Evolutionary conservation across 2,888 invertebrate species (phyloP), one percentile per base, ranked within the genome.

Genomic region (Phalangium opilio): DNA sequence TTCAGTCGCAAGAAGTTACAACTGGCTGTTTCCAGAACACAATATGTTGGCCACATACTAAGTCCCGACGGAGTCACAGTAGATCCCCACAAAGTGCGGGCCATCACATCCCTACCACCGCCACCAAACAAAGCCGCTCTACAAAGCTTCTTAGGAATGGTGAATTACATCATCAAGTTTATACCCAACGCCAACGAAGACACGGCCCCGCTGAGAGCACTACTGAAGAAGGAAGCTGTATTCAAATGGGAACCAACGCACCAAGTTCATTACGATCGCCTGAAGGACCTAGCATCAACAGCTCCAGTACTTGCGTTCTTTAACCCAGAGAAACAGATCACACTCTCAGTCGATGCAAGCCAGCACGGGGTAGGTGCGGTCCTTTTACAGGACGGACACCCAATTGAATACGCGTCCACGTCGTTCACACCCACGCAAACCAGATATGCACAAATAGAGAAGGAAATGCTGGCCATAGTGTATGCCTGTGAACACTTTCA

Each of bases 1-100:
- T 45, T 50, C 12, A 44, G 43, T 19, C 11, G n/a, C 21, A 41
- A 21, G 3, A 48, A 48, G 19, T 33, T 34, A 10, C 47, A 48
- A 20, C 20, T 50, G 7, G 18, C 36, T 4, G 15, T 18, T 3
- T 3, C 44, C 7, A 18, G 20, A 14, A 40, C 48, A 1, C 40
- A 20, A n/a, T 53, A 49, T 43, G 15, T 53, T 42, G 52, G 54
- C 2, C 48, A 53, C 43, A 7, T 45, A 14, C 27, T 53, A 1
- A 15, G 50, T 10, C 5, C 36, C 8, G 43, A 44, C 2, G 44
- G 44, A 8, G 32, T 53, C 1, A 14, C 8, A 11, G 48, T 48
- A 1, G 36, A 44, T 15, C 43, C 41, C 3, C 15, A 43, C 11
- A 53, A 53, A 40, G 39, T 53, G 11, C 33, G 41, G 12, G 42